A percentile compares a stretch with the other conserved stretches of the same genome.
Conservation (phyloP, 2,113 vertebrate species). For the Lathamus discolor region DNA sequence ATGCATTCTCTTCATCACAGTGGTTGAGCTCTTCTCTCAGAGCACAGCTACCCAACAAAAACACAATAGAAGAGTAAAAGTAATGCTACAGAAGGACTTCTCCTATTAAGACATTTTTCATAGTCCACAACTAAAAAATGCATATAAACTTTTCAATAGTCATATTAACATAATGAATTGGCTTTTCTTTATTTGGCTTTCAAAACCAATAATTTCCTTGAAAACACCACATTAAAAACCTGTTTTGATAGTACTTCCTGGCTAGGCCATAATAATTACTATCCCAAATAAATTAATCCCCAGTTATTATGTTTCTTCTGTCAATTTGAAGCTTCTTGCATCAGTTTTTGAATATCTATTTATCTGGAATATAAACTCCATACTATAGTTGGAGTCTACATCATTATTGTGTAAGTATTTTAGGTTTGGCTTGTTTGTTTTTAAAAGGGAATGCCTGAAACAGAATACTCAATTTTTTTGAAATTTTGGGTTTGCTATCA, state of each 20-base stretch:
- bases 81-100: not conserved
- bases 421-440: fast-evolving
- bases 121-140: not conserved
- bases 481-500: not conserved
- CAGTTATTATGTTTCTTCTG: not conserved
- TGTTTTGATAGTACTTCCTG: not conserved
- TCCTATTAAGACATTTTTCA: not conserved
- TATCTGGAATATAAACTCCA: not conserved
- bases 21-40: not conserved
- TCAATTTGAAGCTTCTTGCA: not conserved
- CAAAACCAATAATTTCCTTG: not conserved
- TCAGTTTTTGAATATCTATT: not conserved
- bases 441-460: not conserved
- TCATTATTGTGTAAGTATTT: not conserved
- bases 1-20: not conserved
- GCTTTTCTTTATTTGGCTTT: not conserved
- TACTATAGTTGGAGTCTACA: not conserved
- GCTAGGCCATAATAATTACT: not conserved
- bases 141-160: not conserved
- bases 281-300: not conserved
- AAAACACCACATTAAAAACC: not conserved
- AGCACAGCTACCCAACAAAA: not conserved
- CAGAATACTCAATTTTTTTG: not conserved
- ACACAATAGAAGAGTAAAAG: not conserved
- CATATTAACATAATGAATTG: not conserved